These are phyloP conservation scores for Phorcus lineatus DNA, from an alignment of 2,888 invertebrate genomes.

Conservation along the genomic window DNA sequence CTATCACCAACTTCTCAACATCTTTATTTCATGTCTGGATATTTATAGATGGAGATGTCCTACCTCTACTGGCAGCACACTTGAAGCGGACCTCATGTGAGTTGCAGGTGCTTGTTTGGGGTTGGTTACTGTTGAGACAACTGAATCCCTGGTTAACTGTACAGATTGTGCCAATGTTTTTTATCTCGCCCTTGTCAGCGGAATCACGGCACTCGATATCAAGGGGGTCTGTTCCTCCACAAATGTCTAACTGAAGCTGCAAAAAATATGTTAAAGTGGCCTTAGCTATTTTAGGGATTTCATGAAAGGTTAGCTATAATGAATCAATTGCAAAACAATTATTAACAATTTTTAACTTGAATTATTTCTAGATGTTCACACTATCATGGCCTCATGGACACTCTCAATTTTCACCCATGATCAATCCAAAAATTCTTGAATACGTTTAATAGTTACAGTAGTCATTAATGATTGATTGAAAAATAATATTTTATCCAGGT, in stretches of 20 bases:
- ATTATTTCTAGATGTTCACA: too few species aligned
- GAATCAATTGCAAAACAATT: too few species aligned
- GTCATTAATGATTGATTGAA: too few species aligned
- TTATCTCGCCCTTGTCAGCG: neutral
- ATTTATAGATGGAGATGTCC: neutral
- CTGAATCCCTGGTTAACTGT: conserved; percentile 15
- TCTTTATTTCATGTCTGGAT: neutral
- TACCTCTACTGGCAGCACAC: conserved; percentile 53
- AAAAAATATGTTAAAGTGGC: neutral
- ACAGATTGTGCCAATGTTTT: neutral
- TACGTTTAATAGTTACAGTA: too few species aligned
- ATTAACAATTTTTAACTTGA: too few species aligned
- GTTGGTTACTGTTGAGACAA: conserved; percentile 20
- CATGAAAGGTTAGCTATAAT: too few species aligned
- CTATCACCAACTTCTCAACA: neutral
- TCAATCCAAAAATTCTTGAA: too few species aligned
- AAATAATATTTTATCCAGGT: too few species aligned
- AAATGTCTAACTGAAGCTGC: conserved; percentile 51
- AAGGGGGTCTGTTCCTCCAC: conserved; percentile 49
- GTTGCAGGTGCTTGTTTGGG: conserved; percentile 17
- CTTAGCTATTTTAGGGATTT: too few species aligned
- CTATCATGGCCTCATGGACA: too few species aligned
- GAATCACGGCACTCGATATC: conserved; percentile 45
- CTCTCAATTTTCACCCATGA: too few species aligned
- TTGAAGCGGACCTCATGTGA: conserved; percentile 55